Conservation (phyloP, 1,140 invertebrate species). For the Drosophila equinoxialis region DNA sequence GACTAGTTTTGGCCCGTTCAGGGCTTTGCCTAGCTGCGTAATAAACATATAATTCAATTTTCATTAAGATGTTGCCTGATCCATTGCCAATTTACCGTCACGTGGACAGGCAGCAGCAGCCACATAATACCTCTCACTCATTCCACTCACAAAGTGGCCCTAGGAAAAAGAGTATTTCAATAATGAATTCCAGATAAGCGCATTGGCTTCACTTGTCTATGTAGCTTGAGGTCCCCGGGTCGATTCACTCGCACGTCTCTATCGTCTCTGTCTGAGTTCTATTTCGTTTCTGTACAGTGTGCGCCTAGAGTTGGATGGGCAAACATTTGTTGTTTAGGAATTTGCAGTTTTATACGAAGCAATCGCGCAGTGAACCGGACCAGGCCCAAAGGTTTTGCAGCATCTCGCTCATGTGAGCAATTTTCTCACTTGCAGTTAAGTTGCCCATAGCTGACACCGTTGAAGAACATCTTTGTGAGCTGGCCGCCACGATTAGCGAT, state of each 20-base stretch:
- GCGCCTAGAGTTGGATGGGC: conserved; percentile 27
- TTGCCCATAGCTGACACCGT: conserved; percentile 78
- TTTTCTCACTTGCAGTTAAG: conserved; percentile 75
- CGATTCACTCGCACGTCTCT: conserved; percentile 57
- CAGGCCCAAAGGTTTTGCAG: conserved; percentile 62
- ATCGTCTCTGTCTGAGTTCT: conserved; percentile 9
- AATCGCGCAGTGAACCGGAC: conserved; percentile 61
- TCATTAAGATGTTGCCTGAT: conserved; percentile 77
- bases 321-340: conserved; percentile 54
- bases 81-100: conserved; percentile 70
- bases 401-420: conserved; percentile 66
- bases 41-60: conserved; percentile 81
- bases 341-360: conserved; percentile 64
- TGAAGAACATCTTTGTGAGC: conserved; percentile 72
- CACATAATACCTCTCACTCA: neutral
- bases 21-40: conserved; percentile 67
- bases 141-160: conserved; percentile 32
- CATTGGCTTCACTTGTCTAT: conserved; percentile 55
- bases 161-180: conserved; percentile 69
- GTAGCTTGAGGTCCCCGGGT: conserved; percentile 33
- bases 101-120: conserved; percentile 18
- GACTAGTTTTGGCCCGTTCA: conserved; percentile 19
- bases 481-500: conserved; percentile 57
- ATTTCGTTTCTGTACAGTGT: conserved; percentile 41
- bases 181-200: conserved; percentile 79